Conservation (phyloP, 2,888 invertebrate species). For the Phlogophora meticulosa region DNA sequence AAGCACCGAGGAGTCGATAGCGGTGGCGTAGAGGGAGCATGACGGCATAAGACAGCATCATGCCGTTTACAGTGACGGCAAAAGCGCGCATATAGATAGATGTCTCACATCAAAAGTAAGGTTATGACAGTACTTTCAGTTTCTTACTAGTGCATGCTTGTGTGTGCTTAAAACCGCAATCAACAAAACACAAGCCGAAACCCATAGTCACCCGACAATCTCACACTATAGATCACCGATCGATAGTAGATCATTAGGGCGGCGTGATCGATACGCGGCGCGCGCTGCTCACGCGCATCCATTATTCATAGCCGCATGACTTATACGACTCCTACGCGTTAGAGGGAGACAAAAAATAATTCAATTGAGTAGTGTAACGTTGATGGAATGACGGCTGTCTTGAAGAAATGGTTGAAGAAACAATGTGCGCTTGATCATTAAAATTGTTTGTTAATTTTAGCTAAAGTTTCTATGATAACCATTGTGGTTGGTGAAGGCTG, state of each 20-base stretch:
- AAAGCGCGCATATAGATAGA: too few species aligned
- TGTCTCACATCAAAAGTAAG: too few species aligned
- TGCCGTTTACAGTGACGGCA: too few species aligned
- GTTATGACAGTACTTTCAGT: too few species aligned
- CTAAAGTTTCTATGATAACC: neutral
- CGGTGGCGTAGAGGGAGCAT: too few species aligned
- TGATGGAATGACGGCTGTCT: slow-evolving; percentile 50
- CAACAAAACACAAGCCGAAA: too few species aligned
- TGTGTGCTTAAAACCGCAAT: too few species aligned
- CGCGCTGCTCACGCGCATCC: slow-evolving; percentile 58
- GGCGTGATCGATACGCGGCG: slow-evolving; percentile 66
- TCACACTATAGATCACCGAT: slow-evolving; percentile 64
- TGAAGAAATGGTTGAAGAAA: slow-evolving; percentile 37
- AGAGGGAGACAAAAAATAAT: slow-evolving; percentile 57
- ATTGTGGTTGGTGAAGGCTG: neutral
- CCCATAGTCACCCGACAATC: slow-evolving; percentile 42
- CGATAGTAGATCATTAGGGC: slow-evolving; percentile 69
- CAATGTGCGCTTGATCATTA: slow-evolving; percentile 39
- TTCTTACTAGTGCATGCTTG: too few species aligned
- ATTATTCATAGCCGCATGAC: slow-evolving; percentile 58
- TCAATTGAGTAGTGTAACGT: slow-evolving; percentile 59
- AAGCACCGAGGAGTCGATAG: too few species aligned
- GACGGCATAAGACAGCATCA: too few species aligned
- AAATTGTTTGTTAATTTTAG: slow-evolving; percentile 44
- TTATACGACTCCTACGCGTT: slow-evolving; percentile 44